Base-by-base conservation (phyloP, 2,888 invertebrate species). In the Amblyjoppa fuscipennis region DNA sequence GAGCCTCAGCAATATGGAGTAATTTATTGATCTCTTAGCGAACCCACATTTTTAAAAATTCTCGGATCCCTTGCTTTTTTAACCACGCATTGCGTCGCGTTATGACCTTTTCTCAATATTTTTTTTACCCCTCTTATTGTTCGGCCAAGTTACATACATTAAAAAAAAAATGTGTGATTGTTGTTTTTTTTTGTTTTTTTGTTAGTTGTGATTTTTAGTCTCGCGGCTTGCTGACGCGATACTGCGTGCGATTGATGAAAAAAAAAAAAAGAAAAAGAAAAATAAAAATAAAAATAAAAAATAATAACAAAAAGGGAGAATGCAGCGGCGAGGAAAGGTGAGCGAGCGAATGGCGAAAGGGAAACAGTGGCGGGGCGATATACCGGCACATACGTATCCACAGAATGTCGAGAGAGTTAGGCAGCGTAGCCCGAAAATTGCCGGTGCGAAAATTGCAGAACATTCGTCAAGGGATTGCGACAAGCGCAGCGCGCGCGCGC, bases 11-110 rank as follows among this genome's bases (percentile, higher is more conserved):
- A 86, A 88, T 90, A 91, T 90, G 87, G 86, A 87, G 86, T 84
- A 89, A 89, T 89, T 91, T 91, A 89, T 90, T 92, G 90, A 92
- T 92, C 90, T 92, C 89, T 91, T 90, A 90, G 91, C 90, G 88
- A 80, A 6, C 89, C 88, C 90, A 89, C 89, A 90, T 87, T 91
- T 92, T 90, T 90, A 91, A 11, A 3, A 9, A 92, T 92, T 91
- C 89, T 81, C 89, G 85, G 89, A 49, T 51, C 69, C 64, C 25
- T 68, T 76, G 28, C 28, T 31, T 49, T 74, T 71, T 34, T 28
- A 70, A 78, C 71, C 64, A 20, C 41, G 53, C 11, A 3, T 38
- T 49, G 16, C 25, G n/a, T 75, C 53, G n/a, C 25, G 11, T 64
- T 56, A 66, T 66, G 25, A 25, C 59, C 59, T 28, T 59, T 28